Base-by-base conservation (phyloP, 2,113 vertebrate genomes). In the Motacilla tschutschensis region DNA sequence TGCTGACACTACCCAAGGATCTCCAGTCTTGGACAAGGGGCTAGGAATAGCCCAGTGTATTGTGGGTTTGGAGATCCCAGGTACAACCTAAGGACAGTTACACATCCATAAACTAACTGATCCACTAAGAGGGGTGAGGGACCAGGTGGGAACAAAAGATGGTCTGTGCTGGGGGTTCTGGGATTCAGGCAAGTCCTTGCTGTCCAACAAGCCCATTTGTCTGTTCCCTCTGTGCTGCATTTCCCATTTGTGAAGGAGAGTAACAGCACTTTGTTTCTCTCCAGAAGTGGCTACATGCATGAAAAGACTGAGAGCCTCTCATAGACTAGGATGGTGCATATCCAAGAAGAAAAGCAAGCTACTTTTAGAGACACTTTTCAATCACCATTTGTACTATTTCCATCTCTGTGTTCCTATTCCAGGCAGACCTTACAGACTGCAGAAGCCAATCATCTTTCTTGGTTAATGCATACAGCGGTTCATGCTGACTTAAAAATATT, bases 331-430 rank as follows among this genome's bases (percentile, higher is more conserved):
- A 82, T n/a, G 16, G 51, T 50, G 26, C n/a, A n/a, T 41, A 66
- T 6, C 17, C 44, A 73, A 76, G 87, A 86, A 86, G 28, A 88
- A 83, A 87, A 85, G 79, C 33, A 44, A 66, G 60, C 51, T 77
- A 46, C 85, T 85, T 94, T 79, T 51, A 59, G 22, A 89, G 25
- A 38, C 3, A 12, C n/a, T 79, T 93, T 66, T 7, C 79, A 83
- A 79, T 41, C 57, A 60, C 57, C 57, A 14, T 90, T 57, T 77
- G 72, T 85, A 89, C 89, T 83, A 90, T 83, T 92, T 58, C 87
- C 78, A 74, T 66, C 58, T n/a, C 70, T 59, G 6, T n/a, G 33
- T 79, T 95, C 65, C 70, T 65, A 74, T 63, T 93, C 53, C 58
- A 50, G 71, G 65, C 75, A 85, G 70, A 79, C n/a, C 53, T 89